These are phyloP conservation scores for Didymodactylos carnosus DNA, from an alignment of 2,888 invertebrate genomes.

Conservation along the genomic window DNA sequence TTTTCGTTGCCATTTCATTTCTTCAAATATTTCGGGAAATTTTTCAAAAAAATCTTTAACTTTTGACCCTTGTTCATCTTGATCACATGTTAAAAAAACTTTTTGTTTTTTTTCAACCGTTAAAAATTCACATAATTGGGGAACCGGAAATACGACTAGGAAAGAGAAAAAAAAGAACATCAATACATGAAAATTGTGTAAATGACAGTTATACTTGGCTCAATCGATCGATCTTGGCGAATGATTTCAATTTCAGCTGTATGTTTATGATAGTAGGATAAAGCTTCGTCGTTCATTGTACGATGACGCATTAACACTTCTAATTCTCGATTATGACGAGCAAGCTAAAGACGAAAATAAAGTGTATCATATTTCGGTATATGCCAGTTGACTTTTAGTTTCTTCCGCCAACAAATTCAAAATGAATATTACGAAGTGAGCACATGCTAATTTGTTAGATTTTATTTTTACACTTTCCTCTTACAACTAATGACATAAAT, in stretches of 20 bases:
- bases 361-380: too few relatives aligned
- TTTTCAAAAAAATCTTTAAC: slow-evolving; percentile 54
- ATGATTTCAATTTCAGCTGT: slow-evolving; percentile 99
- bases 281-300: slow-evolving; percentile 57
- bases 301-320: slow-evolving; percentile 48
- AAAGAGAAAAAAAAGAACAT: not conserved
- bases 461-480: too few relatives aligned
- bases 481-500: too few relatives aligned
- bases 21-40: slow-evolving; percentile 84
- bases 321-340: slow-evolving; percentile 84
- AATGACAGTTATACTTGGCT: slow-evolving; percentile 41
- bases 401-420: too few relatives aligned
- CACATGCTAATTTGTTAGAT: too few relatives aligned
- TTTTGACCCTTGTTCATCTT: slow-evolving; percentile 90
- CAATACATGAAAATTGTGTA: not conserved
- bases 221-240: slow-evolving; percentile 78
- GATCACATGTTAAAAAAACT: slow-evolving; percentile 73
- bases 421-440: too few relatives aligned
- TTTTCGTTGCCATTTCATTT: slow-evolving; percentile 99
- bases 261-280: slow-evolving; percentile 82
- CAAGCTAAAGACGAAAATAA: not conserved
- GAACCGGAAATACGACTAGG: slow-evolving; percentile 85
- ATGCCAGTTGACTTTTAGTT: too few relatives aligned
- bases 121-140: slow-evolving; percentile 89
- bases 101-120: slow-evolving; percentile 79